phyloP scores from a whole-genome alignment of 2,888 invertebrate genomes.

The Cetonia aurata region DNA sequence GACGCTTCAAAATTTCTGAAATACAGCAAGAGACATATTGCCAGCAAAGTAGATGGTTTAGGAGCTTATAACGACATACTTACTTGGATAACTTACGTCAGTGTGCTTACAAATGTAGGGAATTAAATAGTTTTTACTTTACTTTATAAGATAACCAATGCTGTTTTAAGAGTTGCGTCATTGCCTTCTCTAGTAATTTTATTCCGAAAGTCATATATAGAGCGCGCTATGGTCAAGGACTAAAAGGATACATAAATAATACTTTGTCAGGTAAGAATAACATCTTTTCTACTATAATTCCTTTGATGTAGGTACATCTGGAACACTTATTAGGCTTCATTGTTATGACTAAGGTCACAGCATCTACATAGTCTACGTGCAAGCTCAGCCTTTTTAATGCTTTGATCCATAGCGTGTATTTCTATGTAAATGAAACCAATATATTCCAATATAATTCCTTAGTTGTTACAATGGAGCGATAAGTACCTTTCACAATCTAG shows the following conservation, averaged over 20 bases:
- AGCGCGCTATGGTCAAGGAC: neutral
- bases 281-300: neutral
- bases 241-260: slow-evolving; percentile 39
- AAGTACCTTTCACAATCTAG: neutral
- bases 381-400: no score
- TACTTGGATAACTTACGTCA: slow-evolving; percentile 42
- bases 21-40: slow-evolving; percentile 41
- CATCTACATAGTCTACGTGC: no score
- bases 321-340: slow-evolving; percentile 4
- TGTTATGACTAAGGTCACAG: no score
- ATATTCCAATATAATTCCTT: no score
- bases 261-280: slow-evolving; percentile 43
- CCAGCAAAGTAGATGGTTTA: slow-evolving; percentile 32
- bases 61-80: slow-evolving; percentile 44
- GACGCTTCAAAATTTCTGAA: slow-evolving; percentile 45
- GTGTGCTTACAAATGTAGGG: slow-evolving; percentile 47
- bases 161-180: slow-evolving; percentile 44
- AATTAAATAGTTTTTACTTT: neutral
- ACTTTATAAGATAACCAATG: neutral
- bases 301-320: no score
- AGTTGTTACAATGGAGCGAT: no score
- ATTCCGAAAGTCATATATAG: slow-evolving; percentile 43
- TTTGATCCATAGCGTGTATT: no score
- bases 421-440: no score
- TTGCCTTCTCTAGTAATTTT: slow-evolving; percentile 47